Percentiles rank a stretch among this genome's conserved stretches.
phyloP scores from a whole-genome alignment of 2,113 vertebrate genomes.

The Cavia porcellus region DNA sequence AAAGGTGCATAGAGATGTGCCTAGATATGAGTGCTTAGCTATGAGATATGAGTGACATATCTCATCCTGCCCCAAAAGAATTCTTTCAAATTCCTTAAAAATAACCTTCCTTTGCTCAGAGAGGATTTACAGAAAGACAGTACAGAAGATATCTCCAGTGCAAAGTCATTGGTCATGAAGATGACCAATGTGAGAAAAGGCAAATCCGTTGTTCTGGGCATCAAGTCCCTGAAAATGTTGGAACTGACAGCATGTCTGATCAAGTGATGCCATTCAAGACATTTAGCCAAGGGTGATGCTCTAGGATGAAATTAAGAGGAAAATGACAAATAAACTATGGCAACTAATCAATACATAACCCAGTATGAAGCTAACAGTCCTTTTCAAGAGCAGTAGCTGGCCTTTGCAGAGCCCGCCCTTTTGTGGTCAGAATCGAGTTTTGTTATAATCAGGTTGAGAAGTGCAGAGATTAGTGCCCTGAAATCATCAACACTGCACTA shows the following conservation, averaged over 20 bases:
- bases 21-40: no score
- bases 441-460: constrained; percentile 57
- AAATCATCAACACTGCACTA: constrained; percentile 34
- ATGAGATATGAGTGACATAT: constrained; percentile 45
- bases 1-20: neutral
- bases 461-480: constrained; percentile 51
- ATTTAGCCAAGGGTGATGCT: constrained; percentile 91
- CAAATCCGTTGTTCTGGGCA: constrained; percentile 82
- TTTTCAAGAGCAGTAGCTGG: constrained; percentile 71
- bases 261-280: constrained; percentile 88
- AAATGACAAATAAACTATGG: constrained; percentile 95
- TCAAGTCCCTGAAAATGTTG: constrained; percentile 87
- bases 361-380: constrained; percentile 87
- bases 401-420: constrained; percentile 48
- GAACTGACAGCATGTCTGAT: constrained; percentile 89
- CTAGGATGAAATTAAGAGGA: constrained; percentile 94
- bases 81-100: constrained; percentile 59
- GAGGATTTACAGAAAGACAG: neutral
- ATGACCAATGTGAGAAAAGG: constrained; percentile 78
- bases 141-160: constrained; percentile 25
- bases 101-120: neutral
- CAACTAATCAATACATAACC: constrained; percentile 98
- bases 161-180: constrained; percentile 54
- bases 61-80: constrained; percentile 38
- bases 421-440: constrained; percentile 69